phyloP scores from a whole-genome alignment of 2,797 vertebrate genomes.

The Pseudochirops corinnae region DNA sequence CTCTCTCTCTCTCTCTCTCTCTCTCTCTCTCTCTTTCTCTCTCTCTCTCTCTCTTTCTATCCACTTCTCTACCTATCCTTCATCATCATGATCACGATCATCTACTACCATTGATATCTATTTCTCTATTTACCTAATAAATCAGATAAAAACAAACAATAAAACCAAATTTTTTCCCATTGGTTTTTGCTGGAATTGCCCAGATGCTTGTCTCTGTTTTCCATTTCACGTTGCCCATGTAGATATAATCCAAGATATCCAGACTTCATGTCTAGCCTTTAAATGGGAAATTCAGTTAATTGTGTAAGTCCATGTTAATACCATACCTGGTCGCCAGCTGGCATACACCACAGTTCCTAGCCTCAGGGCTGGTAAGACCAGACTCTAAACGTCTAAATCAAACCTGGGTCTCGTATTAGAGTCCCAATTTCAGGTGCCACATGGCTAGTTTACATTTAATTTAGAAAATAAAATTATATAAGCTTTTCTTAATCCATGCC shows the following conservation, averaged over 20 bases:
- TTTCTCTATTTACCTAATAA: background rate
- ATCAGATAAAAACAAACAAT: background rate
- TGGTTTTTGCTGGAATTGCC: background rate
- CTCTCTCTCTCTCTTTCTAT: background rate
- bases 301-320: conserved; percentile 70
- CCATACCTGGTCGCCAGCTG: conserved; percentile 76
- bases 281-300: conserved; percentile 78
- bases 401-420: conserved; percentile 70
- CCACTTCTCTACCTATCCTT: too few species aligned
- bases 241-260: background rate
- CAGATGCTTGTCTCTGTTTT: conserved; percentile 5
- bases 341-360: conserved; percentile 69
- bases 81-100: too few species aligned
- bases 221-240: background rate
- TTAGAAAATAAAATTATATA: conserved; percentile 73
- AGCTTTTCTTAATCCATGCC: conserved; percentile 49
- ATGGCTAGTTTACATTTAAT: conserved; percentile 74
- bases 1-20: background rate
- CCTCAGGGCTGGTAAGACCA: conserved; percentile 68
- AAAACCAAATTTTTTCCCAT: background rate
- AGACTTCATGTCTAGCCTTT: background rate
- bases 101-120: background rate
- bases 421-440: conserved; percentile 77
- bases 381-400: conserved; percentile 65
- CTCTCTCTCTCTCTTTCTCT: background rate